phyloP scores from a whole-genome alignment of 1,140 invertebrate species.

The Elysia chlorotica region DNA sequence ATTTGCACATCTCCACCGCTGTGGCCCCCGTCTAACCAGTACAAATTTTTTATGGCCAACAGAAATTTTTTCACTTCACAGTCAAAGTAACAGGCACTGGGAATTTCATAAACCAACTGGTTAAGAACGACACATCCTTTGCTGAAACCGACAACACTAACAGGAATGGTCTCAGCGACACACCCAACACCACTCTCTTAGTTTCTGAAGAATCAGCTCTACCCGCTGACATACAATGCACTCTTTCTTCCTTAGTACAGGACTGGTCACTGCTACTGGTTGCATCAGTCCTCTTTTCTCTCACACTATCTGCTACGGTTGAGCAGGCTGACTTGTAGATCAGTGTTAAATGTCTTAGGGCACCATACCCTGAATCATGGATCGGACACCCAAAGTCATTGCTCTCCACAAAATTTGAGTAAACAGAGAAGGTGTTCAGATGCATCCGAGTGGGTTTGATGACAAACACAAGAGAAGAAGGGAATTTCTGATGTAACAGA shows the following conservation, averaged over 20 bases:
- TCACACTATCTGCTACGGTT: too few relatives aligned
- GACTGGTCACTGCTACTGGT: too few relatives aligned
- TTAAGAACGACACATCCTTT: constrained; percentile 92
- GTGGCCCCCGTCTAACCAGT: constrained; percentile 88
- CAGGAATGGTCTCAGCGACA: constrained; percentile 2
- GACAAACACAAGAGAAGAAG: constrained; percentile 73
- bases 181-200: background rate
- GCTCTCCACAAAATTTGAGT: constrained; percentile 82
- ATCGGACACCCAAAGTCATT: constrained; percentile 72
- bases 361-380: constrained; percentile 59
- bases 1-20: constrained; percentile 77
- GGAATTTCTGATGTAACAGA: constrained; percentile 73
- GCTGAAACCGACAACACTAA: constrained; percentile 75
- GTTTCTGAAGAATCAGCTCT: background rate
- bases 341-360: constrained; percentile 65
- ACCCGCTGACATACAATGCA: too few relatives aligned
- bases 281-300: too few relatives aligned
- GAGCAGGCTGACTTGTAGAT: constrained; percentile 57
- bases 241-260: too few relatives aligned
- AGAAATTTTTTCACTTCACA: constrained; percentile 38
- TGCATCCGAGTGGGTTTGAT: constrained; percentile 78
- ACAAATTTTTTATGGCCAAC: constrained; percentile 68
- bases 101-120: constrained; percentile 85
- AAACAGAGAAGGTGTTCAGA: constrained; percentile 82
- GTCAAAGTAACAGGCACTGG: too few relatives aligned